Percentiles rank a stretch among this genome's conserved stretches.
Evolutionary conservation across 2,888 invertebrate genomes (phyloP).

Genomic region (Rotaria socialis): DNA sequence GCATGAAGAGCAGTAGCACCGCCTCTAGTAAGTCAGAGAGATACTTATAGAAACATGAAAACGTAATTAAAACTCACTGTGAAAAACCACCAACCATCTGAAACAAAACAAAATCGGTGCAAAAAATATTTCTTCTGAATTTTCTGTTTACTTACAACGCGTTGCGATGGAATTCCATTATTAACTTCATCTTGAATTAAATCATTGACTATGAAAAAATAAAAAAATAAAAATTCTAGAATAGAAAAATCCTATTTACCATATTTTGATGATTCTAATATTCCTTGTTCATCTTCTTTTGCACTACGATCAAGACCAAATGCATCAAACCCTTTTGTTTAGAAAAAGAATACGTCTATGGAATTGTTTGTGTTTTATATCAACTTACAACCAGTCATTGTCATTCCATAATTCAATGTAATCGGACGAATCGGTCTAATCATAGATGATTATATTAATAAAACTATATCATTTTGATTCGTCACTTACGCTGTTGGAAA

Average conservation of each 20-base stretch:
- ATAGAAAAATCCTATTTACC: conserved; percentile 2
- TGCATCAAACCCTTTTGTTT: conserved; percentile 42
- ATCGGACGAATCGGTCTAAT: conserved; percentile 37
- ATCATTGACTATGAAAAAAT: conserved; percentile 64
- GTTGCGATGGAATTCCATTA: conserved; percentile 74
- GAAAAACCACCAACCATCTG: conserved; percentile 80
- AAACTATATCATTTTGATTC: not conserved
- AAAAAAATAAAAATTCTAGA: not conserved
- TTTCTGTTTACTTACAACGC: conserved; percentile 63
- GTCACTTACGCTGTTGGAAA: conserved; percentile 42
- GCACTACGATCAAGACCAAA: conserved; percentile 42
- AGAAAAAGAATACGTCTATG: not conserved
- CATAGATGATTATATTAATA: not conserved
- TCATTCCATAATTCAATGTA: conserved; percentile 44
- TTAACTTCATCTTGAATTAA: conserved; percentile 76
- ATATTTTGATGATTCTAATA: conserved; percentile 37
- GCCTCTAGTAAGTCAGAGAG: not conserved
- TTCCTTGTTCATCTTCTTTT: conserved; percentile 45
- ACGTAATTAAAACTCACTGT: not conserved
- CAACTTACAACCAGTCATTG: conserved; percentile 44
- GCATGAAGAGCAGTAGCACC: conserved; percentile 9
- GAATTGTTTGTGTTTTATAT: not conserved
- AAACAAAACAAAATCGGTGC: no score
- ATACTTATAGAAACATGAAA: no score
- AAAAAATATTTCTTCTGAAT: not conserved